phyloP scores from a whole-genome alignment of 2,888 invertebrate species.

The Drosophila suboccidentalis region DNA sequence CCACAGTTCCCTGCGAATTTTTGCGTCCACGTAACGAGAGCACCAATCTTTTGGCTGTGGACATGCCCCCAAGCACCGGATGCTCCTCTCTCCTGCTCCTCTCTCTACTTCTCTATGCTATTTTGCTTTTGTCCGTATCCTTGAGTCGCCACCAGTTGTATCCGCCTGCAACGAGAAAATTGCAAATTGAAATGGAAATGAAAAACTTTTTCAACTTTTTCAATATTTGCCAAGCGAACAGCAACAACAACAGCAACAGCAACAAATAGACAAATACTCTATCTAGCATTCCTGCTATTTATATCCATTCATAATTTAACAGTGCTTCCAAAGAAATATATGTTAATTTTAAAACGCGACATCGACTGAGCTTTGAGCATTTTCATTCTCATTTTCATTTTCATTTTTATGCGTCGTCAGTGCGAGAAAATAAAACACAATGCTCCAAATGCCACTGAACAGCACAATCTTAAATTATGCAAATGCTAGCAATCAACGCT shows the following conservation, averaged over 20 bases:
- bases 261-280: conserved; percentile 12
- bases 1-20: conserved; percentile 76
- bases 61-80: conserved; percentile 86
- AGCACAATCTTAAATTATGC: conserved; percentile 75
- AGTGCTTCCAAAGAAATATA: conserved; percentile 73
- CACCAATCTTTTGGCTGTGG: conserved; percentile 89
- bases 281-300: conserved; percentile 50
- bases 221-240: conserved; percentile 57
- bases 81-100: conserved; percentile 27
- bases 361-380: conserved; percentile 53
- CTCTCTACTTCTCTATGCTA: conserved; percentile 5
- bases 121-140: conserved; percentile 9
- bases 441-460: conserved; percentile 54
- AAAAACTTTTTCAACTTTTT: conserved; percentile 68
- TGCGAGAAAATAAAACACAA: conserved; percentile 34
- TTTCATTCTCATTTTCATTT: conserved; percentile 74
- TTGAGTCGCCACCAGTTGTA: conserved; percentile 21
- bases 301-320: conserved; percentile 78
- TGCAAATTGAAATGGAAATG: conserved; percentile 66
- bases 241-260: conserved; percentile 5
- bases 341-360: conserved; percentile 65
- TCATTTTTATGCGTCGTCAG: conserved; percentile 68
- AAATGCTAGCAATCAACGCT: conserved; percentile 79
- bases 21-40: conserved; percentile 88
- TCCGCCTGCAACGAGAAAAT: conserved; percentile 74